Conservation (phyloP, 2,888 invertebrate genomes). For the Desoria tigrina region DNA sequence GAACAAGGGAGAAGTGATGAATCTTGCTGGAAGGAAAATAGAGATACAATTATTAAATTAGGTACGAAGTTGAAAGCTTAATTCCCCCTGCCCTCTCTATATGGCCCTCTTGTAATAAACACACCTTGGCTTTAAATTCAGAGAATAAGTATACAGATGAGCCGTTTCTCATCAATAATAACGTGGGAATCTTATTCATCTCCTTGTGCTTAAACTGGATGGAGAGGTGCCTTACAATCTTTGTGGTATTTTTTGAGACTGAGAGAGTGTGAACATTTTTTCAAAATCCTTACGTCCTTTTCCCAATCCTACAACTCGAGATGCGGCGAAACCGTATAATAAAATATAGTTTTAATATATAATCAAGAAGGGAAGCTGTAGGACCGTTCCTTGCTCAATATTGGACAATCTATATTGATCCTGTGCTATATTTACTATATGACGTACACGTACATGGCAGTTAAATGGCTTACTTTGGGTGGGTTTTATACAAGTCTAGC, state of each 20-base stretch:
- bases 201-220: no score
- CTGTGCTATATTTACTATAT: neutral
- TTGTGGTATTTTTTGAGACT: no score
- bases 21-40: conserved; percentile 11
- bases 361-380: no score
- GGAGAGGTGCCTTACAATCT: no score
- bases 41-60: conserved; percentile 20
- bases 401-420: neutral
- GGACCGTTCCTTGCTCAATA: no score
- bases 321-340: no score
- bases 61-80: conserved; percentile 12
- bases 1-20: conserved; percentile 18
- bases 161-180: conserved; percentile 16
- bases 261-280: no score
- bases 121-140: neutral
- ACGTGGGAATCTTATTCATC: conserved; percentile 12
- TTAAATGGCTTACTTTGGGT: neutral
- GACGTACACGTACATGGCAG: neutral
- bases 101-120: conserved; percentile 10
- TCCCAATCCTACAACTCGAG: no score
- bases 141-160: conserved; percentile 2
- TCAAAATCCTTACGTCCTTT: no score
- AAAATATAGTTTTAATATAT: no score
- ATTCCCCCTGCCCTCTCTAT: conserved; percentile 12
- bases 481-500: neutral